Base-by-base conservation (phyloP, 37 sponge, comb jelly and placozoan genomes). In the Cliona cf. orientalis region DNA sequence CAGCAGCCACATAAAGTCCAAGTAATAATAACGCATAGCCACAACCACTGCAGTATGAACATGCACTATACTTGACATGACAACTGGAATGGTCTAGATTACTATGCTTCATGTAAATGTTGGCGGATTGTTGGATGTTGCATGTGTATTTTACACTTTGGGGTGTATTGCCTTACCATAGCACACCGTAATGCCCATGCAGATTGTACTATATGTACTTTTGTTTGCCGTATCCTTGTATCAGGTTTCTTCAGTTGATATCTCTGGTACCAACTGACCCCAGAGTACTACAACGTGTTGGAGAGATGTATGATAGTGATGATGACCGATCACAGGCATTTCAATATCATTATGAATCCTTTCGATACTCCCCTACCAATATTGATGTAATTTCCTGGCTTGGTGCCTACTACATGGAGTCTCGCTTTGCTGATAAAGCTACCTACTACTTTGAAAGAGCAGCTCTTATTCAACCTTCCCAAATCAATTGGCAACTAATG, bases 401-500 rank as follows among this genome's bases (percentile, higher is more conserved):
- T 56, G 99, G 99, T 11, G 94, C 96, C 21, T 98, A 93, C 72
- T 95, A 95, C 76, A 93, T 95, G 81, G 99, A 95, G 36, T 91
- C 96, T 7, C 96, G 93, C 68, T 95, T 86, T 78, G 74, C 65
- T 60, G 99, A 98, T 84, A 98, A 95, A 71, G 99, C 99, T 1
- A 88, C 93, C 5, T 81, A 81, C 4, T 98, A 86, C 75, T 98
- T 98, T 87, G 99, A 95, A 53, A 81, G 82, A 22, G 99, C 96
- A 26, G 84, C 96, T 2, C 81, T 86, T 7, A 91, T 98, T 32
- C 94, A 95, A 53, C 99, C 99, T 6, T 79, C 71, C 45, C 93
- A 95, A 58, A 91, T 95, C 58, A 90, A 91, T 65, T 98, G 99
- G 99, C 91, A 93, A 71, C 77, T 98, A 49, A 95, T 98, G 96